These are phyloP conservation scores for Chaenocephalus aceratus DNA, from an alignment of 2,113 vertebrate species.

Conservation along the genomic window DNA sequence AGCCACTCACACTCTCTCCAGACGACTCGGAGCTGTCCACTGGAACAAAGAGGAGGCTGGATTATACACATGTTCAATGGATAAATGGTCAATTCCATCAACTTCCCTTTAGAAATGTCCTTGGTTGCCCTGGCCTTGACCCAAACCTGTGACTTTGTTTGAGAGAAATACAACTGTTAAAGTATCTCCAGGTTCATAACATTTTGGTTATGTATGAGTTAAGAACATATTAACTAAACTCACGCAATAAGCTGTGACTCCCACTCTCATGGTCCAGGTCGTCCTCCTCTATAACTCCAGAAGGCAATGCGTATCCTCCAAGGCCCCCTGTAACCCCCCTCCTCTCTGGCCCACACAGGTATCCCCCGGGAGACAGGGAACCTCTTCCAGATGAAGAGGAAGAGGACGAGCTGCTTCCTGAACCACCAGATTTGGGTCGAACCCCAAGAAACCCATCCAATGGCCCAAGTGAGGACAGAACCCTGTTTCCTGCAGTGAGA, in stretches of 20 bases:
- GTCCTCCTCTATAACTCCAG: conserved; percentile 78
- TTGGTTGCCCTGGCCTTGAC: not conserved
- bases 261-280: conserved; percentile 80
- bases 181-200: not conserved
- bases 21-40: conserved; percentile 86
- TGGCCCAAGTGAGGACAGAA: conserved; percentile 29
- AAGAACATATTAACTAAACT: conserved; percentile 30
- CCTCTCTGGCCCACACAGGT: conserved; percentile 60
- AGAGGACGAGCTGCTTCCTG: conserved; percentile 80
- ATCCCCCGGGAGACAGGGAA: conserved; percentile 74
- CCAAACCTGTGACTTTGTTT: not conserved
- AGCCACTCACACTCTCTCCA: conserved; percentile 82
- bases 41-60: conserved; percentile 51
- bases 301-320: conserved; percentile 52
- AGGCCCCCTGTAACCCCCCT: conserved; percentile 37
- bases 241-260: conserved; percentile 80
- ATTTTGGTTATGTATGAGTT: not conserved
- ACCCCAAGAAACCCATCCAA: conserved; percentile 51
- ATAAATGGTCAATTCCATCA: not conserved
- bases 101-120: not conserved
- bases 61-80: not conserved
- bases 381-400: conserved; percentile 83
- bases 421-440: conserved; percentile 78
- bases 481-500: conserved; percentile 71
- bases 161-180: not conserved